Evolutionary conservation across 2,113 vertebrate species (phyloP), one percentile per base, ranked within the genome.

Genomic region (Larimichthys polyactis): DNA sequence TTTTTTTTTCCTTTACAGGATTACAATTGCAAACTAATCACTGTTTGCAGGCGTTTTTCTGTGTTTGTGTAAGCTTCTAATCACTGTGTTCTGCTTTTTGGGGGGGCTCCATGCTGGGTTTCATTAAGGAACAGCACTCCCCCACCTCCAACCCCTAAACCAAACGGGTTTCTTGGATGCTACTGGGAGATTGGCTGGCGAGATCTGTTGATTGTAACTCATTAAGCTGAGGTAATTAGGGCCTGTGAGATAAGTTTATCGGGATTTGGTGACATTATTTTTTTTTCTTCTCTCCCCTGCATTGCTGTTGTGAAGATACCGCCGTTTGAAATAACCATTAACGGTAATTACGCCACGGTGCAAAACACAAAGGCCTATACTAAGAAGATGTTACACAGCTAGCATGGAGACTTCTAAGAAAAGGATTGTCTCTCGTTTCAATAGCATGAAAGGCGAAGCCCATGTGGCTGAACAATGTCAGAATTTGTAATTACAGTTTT

Each of bases 1-100:
- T 36, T 36, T 32, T 36, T 9, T 73, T 62, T 78, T 51, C 68
- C 59, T 88, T 87, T 79, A 81, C 81, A 74, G 84, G 81, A 89
- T 87, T 85, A 92, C 90, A 92, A 91, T 91, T 91, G 89, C 81
- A 83, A 69, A 27, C 90, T 92, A 92, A 93, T 93, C 84, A 91
- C 83, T 89, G 89, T 93, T 91, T 92, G 89, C 78, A 74, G 87
- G 87, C 85, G 62, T 87, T 40, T 82, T 86, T 82, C 71, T 77
- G 62, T 87, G 88, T 92, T 91, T 87, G 87, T 86, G 82, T 88
- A 86, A 90, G 86, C 90, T 81, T 84, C 81, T 91, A 93, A 94
- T 94, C 90, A 93, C 84, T 85, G 88, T 90, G 78, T 89, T 93
- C 84, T 70, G 84, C 78, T 90, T 92, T 88, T 89, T 83, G 70